Percentiles rank a stretch among this genome's conserved stretches.
phyloP scores from a whole-genome alignment of 2,888 invertebrate genomes.

The Amphipoea lucens region DNA sequence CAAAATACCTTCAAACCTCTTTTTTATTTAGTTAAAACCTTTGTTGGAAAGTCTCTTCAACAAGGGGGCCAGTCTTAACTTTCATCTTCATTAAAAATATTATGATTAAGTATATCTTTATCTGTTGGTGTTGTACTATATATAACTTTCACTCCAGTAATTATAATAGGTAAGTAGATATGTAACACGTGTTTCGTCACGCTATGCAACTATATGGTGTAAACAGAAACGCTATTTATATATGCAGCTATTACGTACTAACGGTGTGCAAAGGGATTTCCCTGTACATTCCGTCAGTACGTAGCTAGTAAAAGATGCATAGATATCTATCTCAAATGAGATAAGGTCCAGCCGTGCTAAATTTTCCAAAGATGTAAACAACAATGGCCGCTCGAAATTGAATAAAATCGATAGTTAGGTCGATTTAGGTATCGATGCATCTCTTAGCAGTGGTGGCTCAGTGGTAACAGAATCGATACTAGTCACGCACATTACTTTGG shows the following conservation, averaged over 20 bases:
- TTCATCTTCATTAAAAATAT: conserved; percentile 52
- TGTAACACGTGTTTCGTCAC: conserved; percentile 45
- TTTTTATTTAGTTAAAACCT: not conserved
- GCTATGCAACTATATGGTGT: conserved; percentile 44
- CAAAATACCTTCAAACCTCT: not conserved
- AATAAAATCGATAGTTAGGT: too few relatives aligned
- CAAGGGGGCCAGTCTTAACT: conserved; percentile 19
- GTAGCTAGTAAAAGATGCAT: too few relatives aligned
- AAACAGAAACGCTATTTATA: conserved; percentile 22
- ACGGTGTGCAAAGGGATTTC: not conserved
- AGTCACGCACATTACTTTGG: too few relatives aligned
- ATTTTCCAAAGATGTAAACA: too few relatives aligned
- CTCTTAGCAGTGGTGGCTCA: not conserved
- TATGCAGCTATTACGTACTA: not conserved
- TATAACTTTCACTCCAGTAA: conserved; percentile 54
- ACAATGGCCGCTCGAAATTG: too few relatives aligned
- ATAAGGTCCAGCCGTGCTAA: not conserved
- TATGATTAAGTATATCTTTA: conserved; percentile 39
- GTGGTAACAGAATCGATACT: too few relatives aligned
- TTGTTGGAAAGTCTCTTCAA: conserved; percentile 20
- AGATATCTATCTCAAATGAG: not conserved
- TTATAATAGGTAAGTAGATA: conserved; percentile 29
- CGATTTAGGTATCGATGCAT: not conserved
- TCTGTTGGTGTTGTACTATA: conserved; percentile 27
- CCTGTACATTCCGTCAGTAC: too few relatives aligned